Evolutionary conservation across 2,113 vertebrate genomes (phyloP), one percentile per base, ranked within the genome.

Genomic region (Puntigrus tetrazona): DNA sequence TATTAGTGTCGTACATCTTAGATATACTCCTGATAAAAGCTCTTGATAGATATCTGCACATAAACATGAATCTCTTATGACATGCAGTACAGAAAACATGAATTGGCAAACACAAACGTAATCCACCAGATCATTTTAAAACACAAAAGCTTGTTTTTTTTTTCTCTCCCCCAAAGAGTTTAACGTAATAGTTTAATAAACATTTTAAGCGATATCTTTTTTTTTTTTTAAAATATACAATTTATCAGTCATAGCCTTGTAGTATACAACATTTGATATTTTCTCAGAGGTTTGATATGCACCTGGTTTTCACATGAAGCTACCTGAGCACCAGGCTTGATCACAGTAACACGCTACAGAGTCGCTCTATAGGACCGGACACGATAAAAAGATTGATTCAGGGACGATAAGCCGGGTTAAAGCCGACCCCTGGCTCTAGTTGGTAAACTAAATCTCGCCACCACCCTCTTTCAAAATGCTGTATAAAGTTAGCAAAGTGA

Each of bases 41-140:
- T 79, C 38, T 63, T 55, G 43, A 78, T 27, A 84, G 47, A 85
- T 63, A 81, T 85, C 67, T 84, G 47, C 77, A 76, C 61, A 43
- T 75, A 25, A 82, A 63, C 52, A 63, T 72, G 31, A 55, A 57
- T 57, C 63, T 38, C 43, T 63, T 36, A 45, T 88, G 80, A 83
- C 87, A 88, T 88, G 87, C 87, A 80, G n/a, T 83, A 73, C 61
- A 65, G 69, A 85, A 88, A 85, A 75, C 36, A 69, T 78, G 25
- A 77, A 57, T 29, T 57, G 59, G 41, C 59, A 85, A 81, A 75
- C 78, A 84, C 86, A 81, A 81, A 76, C 27, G 31, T 82, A 57
- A 81, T 34, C 57, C 79, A 78, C 16, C 38, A 84, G 36, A 74
- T 65, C 57, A 14, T 55, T 52, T 83, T 7, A 13, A 82, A 72